Conservation (phyloP, 2,888 invertebrate genomes). For the Odontocerum albicorne region DNA sequence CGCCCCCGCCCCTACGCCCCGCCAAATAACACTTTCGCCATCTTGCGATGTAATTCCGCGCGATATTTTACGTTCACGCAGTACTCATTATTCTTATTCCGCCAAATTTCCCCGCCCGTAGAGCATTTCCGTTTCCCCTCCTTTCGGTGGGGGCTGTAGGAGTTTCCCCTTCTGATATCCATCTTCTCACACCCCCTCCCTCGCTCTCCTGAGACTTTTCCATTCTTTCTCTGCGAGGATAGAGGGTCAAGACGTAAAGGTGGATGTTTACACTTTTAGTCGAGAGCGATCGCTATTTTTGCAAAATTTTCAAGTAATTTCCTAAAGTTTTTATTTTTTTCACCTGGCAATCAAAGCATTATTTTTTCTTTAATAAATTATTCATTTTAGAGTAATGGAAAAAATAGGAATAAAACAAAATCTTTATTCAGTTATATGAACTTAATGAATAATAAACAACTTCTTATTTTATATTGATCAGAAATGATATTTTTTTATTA, state of each 20-base stretch:
- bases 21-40: slow-evolving; percentile 18
- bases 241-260: slow-evolving; percentile 33
- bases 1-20: slow-evolving; percentile 4
- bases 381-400: too few relatives aligned
- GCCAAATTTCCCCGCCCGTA: slow-evolving; percentile 31
- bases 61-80: slow-evolving; percentile 35
- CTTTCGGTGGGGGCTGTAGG: slow-evolving; percentile 2
- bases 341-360: neutral
- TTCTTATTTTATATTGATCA: too few relatives aligned
- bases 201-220: slow-evolving; percentile 6
- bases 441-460: too few relatives aligned
- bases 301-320: neutral
- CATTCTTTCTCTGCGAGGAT: slow-evolving; percentile 18
- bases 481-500: too few relatives aligned
- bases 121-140: slow-evolving; percentile 24
- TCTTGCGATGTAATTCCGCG: slow-evolving; percentile 26
- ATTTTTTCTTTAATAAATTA: too few relatives aligned
- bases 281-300: too few relatives aligned
- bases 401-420: too few relatives aligned
- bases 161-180: neutral
- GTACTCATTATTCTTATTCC: slow-evolving; percentile 37
- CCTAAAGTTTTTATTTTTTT: neutral
- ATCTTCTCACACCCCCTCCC: slow-evolving; percentile 9
- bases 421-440: too few relatives aligned
- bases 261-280: slow-evolving; percentile 10